Conservation (phyloP, 2,113 vertebrate genomes). For the Hippocampus barbouri region DNA sequence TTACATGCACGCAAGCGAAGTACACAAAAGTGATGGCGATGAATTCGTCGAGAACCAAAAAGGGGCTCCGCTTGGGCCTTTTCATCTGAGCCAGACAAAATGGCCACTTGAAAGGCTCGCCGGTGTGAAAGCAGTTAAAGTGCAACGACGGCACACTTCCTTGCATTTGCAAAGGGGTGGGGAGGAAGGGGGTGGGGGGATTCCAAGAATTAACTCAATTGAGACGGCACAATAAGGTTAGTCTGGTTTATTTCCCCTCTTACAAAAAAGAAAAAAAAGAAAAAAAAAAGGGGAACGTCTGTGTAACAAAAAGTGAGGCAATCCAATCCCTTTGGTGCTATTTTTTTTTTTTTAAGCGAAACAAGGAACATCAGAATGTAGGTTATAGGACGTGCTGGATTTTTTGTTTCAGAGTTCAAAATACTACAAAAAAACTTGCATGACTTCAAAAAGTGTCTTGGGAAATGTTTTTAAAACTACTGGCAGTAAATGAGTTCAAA, state of each 20-base stretch:
- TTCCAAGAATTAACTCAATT: neutral
- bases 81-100: constrained; percentile 21
- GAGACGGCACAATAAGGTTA: neutral
- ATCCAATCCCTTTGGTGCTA: constrained; percentile 1
- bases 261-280: neutral
- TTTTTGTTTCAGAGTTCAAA: no score
- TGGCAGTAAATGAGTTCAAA: no score
- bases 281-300: constrained; percentile 28
- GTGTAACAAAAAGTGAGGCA: constrained; percentile 23
- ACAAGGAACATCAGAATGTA: neutral
- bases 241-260: constrained; percentile 36
- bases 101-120: constrained; percentile 15
- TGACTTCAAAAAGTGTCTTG: no score
- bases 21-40: constrained; percentile 29
- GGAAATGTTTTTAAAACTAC: no score
- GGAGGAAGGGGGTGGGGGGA: neutral
- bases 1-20: constrained; percentile 43
- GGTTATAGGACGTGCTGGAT: no score
- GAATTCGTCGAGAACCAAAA: neutral
- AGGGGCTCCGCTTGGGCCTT: constrained; percentile 22
- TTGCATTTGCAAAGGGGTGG: constrained; percentile 8
- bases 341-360: neutral
- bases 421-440: no score
- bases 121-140: constrained; percentile 34
- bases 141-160: constrained; percentile 35